These are phyloP conservation scores for Apodemia duryi DNA, from an alignment of 2,888 invertebrate genomes.

Conservation along the genomic window DNA sequence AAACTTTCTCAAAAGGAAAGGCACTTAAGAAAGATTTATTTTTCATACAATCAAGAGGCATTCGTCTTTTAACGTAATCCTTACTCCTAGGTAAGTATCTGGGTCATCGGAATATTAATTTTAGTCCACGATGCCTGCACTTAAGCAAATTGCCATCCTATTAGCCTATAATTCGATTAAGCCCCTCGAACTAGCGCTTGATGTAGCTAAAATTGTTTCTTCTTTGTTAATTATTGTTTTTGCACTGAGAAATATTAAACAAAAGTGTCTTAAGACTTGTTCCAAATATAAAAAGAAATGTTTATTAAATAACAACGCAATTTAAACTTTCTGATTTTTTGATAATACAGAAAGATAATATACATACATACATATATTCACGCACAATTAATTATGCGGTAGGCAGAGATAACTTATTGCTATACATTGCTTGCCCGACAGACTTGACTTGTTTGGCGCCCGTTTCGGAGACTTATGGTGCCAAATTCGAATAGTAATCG, in stretches of 20 bases:
- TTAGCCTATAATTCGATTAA: slow-evolving; percentile 21
- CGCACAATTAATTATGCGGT: no score
- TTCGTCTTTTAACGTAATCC: slow-evolving; percentile 24
- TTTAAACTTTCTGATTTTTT: no score
- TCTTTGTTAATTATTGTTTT: not conserved
- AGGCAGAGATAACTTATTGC: no score
- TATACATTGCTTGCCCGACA: no score
- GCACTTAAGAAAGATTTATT: slow-evolving; percentile 1
- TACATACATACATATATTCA: no score
- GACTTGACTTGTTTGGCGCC: no score
- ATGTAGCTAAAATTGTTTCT: slow-evolving; percentile 12
- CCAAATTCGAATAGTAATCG: no score
- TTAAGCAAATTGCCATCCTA: slow-evolving; percentile 25
- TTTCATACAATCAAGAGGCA: slow-evolving; percentile 2
- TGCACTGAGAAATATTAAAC: not conserved
- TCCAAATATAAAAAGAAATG: no score
- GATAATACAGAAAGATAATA: no score
- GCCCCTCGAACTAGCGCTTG: slow-evolving; percentile 15
- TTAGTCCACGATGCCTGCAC: slow-evolving; percentile 25
- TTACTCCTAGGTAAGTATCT: slow-evolving; percentile 18
- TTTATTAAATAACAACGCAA: no score
- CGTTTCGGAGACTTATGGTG: no score
- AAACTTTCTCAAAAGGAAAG: no score
- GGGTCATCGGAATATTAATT: slow-evolving; percentile 26
- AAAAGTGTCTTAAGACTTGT: not conserved